Conservation (phyloP, 2,113 vertebrate genomes). For the Danionella cerebrum region DNA sequence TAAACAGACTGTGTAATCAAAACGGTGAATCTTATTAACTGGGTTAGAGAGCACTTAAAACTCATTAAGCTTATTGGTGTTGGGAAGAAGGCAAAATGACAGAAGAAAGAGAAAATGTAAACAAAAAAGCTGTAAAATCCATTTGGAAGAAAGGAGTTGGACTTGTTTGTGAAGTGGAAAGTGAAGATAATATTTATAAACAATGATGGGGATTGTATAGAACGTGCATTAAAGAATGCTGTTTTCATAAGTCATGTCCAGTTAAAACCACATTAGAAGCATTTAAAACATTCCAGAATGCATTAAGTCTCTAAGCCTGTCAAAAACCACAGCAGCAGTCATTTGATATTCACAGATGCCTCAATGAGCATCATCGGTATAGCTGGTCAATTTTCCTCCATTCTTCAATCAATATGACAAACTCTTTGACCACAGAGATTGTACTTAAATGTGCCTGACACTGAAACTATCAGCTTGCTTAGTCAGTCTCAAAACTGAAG, state of each 20-base stretch:
- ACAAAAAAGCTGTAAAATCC: neutral
- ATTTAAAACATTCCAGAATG: constrained; percentile 35
- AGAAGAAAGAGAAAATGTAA: neutral
- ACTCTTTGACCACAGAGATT: constrained; percentile 6
- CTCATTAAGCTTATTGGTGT: neutral
- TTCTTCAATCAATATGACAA: constrained; percentile 30
- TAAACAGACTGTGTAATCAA: constrained; percentile 1
- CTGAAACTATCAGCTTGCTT: constrained; percentile 3
- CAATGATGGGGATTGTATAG: too few species aligned
- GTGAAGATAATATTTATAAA: neutral
- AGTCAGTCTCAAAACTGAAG: too few species aligned
- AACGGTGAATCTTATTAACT: neutral
- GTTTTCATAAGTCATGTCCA: constrained; percentile 9
- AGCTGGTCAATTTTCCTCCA: constrained; percentile 31
- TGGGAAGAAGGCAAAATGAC: neutral
- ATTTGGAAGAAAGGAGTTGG: neutral
- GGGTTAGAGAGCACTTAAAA: neutral
- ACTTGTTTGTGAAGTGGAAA: neutral
- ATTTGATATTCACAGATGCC: constrained; percentile 23
- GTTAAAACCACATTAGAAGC: constrained; percentile 32
- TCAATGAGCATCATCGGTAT: constrained; percentile 1
- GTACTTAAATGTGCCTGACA: neutral
- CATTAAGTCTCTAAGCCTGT: constrained; percentile 36
- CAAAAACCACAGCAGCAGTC: constrained; percentile 37
- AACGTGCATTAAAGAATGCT: constrained; percentile 8